Percentiles rank a stretch among this genome's conserved stretches.
Evolutionary conservation across 2,797 vertebrate genomes (phyloP).

Genomic region (Ataeniobius toweri): DNA sequence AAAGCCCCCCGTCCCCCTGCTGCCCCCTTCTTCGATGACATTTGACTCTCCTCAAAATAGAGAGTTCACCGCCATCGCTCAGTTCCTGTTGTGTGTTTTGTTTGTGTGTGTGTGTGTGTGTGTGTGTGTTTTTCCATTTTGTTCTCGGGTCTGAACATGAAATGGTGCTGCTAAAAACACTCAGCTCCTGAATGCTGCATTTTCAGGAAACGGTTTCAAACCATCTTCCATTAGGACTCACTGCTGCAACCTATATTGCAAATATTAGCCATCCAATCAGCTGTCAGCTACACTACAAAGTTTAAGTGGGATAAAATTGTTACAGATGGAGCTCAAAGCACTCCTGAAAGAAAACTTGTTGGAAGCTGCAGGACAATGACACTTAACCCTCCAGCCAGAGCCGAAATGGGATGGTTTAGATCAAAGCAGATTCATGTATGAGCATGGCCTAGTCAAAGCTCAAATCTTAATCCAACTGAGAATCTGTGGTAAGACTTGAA

Average conservation of each 20-base stretch:
- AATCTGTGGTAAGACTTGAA: too few relatives aligned
- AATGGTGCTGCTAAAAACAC: constrained; percentile 1
- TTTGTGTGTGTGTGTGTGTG: neutral
- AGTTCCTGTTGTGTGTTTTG: constrained; percentile 11
- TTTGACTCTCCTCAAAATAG: constrained; percentile 69
- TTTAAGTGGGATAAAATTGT: neutral
- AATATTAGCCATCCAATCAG: neutral
- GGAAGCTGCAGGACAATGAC: too few relatives aligned
- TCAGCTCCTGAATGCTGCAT: neutral
- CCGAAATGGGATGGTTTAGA: neutral
- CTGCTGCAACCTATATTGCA: neutral
- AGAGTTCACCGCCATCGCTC: constrained; percentile 40
- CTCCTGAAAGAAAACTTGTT: too few relatives aligned
- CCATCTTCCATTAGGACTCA: neutral
- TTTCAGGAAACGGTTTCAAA: neutral
- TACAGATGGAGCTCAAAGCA: neutral
- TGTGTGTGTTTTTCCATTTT: neutral
- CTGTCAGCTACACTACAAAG: neutral
- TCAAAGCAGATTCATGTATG: neutral
- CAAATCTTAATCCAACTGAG: neutral
- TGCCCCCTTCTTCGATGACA: constrained; percentile 54
- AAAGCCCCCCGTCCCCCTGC: constrained; percentile 44
- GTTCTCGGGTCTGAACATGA: constrained; percentile 3
- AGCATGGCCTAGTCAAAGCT: neutral
- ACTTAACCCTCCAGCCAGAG: neutral